Conservation (phyloP, 2,888 invertebrate species). For the Fragum fragum region DNA sequence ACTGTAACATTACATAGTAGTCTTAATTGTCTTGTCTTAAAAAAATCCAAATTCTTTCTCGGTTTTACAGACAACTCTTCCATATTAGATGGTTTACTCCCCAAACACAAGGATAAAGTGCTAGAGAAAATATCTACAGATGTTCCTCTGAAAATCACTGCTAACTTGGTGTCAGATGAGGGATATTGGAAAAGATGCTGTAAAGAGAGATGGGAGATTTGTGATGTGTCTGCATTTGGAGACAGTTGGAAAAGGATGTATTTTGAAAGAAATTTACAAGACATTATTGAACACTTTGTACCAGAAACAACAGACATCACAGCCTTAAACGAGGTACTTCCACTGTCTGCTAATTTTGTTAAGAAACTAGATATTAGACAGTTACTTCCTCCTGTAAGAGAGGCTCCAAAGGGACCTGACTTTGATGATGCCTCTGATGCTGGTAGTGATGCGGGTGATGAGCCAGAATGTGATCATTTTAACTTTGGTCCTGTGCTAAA, state of each 20-base stretch:
- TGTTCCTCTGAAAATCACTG: constrained; percentile 86
- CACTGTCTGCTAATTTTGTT: constrained; percentile 84
- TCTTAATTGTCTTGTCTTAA: too few species aligned
- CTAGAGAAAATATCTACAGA: constrained; percentile 84
- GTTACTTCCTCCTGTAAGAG: constrained; percentile 86
- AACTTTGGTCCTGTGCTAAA: constrained; percentile 85
- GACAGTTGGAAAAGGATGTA: constrained; percentile 86
- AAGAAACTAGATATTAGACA: constrained; percentile 84
- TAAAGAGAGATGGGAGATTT: constrained; percentile 85
- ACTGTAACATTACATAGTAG: too few species aligned
- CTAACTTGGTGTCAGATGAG: constrained; percentile 86
- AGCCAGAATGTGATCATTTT: constrained; percentile 86
- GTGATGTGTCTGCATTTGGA: constrained; percentile 85
- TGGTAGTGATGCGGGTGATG: constrained; percentile 85
- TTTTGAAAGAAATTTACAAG: constrained; percentile 86
- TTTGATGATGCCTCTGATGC: constrained; percentile 85
- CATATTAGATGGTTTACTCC: constrained; percentile 82
- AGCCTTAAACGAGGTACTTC: constrained; percentile 82
- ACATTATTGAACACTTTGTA: constrained; percentile 86
- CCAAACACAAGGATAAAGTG: constrained; percentile 84
- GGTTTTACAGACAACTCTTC: constrained; percentile 86
- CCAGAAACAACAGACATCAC: constrained; percentile 85
- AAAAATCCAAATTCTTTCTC: too few species aligned
- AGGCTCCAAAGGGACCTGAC: constrained; percentile 82
- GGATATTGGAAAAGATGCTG: constrained; percentile 87